phyloP scores from a whole-genome alignment of 2,888 invertebrate genomes.

The Agrochola lychnidis region DNA sequence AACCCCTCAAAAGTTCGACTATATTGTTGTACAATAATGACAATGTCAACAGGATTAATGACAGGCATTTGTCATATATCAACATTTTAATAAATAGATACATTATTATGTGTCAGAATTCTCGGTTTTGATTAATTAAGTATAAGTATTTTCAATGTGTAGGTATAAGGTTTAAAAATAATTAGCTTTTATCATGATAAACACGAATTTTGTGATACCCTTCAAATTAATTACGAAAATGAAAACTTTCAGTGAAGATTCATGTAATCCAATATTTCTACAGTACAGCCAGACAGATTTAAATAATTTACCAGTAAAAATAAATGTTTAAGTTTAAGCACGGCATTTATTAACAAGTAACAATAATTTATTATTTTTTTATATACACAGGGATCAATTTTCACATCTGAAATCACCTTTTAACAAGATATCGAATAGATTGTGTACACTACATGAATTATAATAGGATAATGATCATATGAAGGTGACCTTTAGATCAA shows the following conservation, averaged over 20 bases:
- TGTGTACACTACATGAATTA: slow-evolving; percentile 33
- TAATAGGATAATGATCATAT: slow-evolving; percentile 24
- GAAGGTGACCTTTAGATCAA: slow-evolving; percentile 26
- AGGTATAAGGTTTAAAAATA: not conserved
- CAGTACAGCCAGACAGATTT: slow-evolving; percentile 16
- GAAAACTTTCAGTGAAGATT: slow-evolving; percentile 36
- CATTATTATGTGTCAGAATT: slow-evolving; percentile 6
- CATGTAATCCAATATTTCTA: slow-evolving; percentile 32
- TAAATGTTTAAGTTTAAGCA: slow-evolving; percentile 16
- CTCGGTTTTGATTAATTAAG: not conserved
- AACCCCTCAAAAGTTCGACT: not conserved
- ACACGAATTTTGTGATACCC: slow-evolving; percentile 9
- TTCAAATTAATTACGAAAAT: slow-evolving; percentile 31
- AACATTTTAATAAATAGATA: slow-evolving; percentile 7
- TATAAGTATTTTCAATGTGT: not conserved
- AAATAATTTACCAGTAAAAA: slow-evolving; percentile 34
- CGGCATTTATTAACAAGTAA: slow-evolving; percentile 27
- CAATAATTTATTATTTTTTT: slow-evolving; percentile 26
- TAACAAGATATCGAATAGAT: slow-evolving; percentile 15
- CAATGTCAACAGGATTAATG: slow-evolving; percentile 38
- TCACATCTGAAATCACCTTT: slow-evolving; percentile 15
- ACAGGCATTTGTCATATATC: slow-evolving; percentile 14
- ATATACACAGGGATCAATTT: slow-evolving; percentile 20
- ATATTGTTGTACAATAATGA: slow-evolving; percentile 26
- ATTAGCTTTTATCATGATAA: slow-evolving; percentile 11